phyloP scores from a whole-genome alignment of 1,140 invertebrate species.

The Geopemphigus sp. region DNA sequence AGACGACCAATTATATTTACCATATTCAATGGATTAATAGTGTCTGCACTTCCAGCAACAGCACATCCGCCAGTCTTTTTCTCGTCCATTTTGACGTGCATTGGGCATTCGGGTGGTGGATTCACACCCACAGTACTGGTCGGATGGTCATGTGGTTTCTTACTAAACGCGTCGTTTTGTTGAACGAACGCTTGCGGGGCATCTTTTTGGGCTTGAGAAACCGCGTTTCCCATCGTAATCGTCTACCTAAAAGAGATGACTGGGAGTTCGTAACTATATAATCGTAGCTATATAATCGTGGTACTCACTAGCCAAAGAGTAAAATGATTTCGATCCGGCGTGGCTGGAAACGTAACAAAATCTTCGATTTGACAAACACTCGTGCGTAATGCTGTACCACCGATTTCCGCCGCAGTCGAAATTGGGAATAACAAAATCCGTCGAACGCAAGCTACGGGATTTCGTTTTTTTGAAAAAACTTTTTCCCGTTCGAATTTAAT shows the following conservation, averaged over 20 bases:
- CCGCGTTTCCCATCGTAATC: background rate
- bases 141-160: background rate
- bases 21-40: conserved; percentile 44
- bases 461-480: no score
- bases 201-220: conserved; percentile 18
- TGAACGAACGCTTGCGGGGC: background rate
- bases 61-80: conserved; percentile 28
- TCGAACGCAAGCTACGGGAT: no score
- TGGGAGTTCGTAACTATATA: no score
- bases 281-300: no score
- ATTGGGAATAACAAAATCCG: no score
- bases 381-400: no score
- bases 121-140: background rate
- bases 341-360: no score
- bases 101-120: conserved; percentile 29
- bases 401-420: no score
- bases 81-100: conserved; percentile 27
- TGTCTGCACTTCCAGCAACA: conserved; percentile 2
- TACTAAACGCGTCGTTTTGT: background rate
- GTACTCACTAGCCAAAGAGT: no score
- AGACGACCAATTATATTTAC: conserved; percentile 15
- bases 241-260: no score
- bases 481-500: background rate
- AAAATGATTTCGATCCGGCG: no score
- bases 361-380: no score